A percentile compares a stretch with the other conserved stretches of the same genome.
Conservation (phyloP, 2,113 vertebrate genomes). For the Mobula hypostoma region DNA sequence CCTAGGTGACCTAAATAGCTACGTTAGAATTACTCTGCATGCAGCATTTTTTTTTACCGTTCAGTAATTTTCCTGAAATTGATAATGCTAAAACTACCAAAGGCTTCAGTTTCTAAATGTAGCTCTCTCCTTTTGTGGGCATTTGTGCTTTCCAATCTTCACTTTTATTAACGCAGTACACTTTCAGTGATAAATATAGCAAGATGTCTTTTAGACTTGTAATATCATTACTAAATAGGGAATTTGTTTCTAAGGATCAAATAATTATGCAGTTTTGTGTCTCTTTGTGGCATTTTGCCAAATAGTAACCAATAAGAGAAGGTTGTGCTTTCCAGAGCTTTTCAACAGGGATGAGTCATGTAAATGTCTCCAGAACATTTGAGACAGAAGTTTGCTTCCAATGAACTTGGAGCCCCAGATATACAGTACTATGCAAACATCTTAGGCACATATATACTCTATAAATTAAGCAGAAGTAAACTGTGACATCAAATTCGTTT, state of each 20-base stretch:
- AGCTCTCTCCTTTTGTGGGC: not conserved
- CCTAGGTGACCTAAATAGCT: not conserved
- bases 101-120: not conserved
- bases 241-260: not conserved
- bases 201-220: not conserved
- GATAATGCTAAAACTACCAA: not conserved
- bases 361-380: not conserved
- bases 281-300: not conserved
- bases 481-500: not conserved
- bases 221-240: not conserved
- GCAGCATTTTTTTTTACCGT: not conserved
- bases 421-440: no score
- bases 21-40: not conserved
- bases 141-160: not conserved
- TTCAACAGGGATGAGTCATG: not conserved
- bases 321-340: not conserved
- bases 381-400: not conserved
- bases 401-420: not conserved
- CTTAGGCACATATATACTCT: no score
- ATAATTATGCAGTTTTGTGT: not conserved
- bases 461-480: not conserved
- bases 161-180: not conserved
- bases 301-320: not conserved
- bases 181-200: not conserved
- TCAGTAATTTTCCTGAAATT: not conserved